Evolutionary conservation across 2,888 invertebrate genomes (phyloP).

Genomic region (Epinotia bilunana): DNA sequence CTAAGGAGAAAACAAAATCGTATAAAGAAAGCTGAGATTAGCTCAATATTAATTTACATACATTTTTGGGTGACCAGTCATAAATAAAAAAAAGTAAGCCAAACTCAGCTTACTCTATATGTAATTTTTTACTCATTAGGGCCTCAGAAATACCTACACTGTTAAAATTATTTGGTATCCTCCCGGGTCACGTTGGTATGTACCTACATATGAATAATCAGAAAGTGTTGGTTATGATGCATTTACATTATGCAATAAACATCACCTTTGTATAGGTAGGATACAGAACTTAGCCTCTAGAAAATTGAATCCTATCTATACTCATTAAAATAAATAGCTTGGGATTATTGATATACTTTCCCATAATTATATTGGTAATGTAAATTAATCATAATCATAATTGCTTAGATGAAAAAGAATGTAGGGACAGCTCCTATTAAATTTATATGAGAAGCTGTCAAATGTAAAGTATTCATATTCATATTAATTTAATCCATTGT

Average conservation of each 20-base stretch:
- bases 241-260: neutral
- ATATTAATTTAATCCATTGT: too few relatives aligned
- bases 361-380: neutral
- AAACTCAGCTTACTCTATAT: too few relatives aligned
- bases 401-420: neutral
- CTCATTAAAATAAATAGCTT: neutral
- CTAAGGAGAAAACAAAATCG: too few relatives aligned
- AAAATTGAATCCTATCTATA: neutral
- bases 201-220: neutral
- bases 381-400: neutral
- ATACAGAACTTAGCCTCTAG: neutral
- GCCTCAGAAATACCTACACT: too few relatives aligned
- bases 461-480: neutral
- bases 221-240: neutral
- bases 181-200: too few relatives aligned
- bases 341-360: neutral
- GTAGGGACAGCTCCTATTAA: neutral
- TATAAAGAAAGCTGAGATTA: too few relatives aligned
- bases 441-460: neutral
- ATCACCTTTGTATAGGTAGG: neutral
- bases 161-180: too few relatives aligned
- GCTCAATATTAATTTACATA: too few relatives aligned
- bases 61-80: too few relatives aligned
- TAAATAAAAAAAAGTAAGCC: too few relatives aligned
- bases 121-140: too few relatives aligned